Evolutionary conservation across 2,113 vertebrate species (phyloP).

Genomic region (Rhipidura dahli): DNA sequence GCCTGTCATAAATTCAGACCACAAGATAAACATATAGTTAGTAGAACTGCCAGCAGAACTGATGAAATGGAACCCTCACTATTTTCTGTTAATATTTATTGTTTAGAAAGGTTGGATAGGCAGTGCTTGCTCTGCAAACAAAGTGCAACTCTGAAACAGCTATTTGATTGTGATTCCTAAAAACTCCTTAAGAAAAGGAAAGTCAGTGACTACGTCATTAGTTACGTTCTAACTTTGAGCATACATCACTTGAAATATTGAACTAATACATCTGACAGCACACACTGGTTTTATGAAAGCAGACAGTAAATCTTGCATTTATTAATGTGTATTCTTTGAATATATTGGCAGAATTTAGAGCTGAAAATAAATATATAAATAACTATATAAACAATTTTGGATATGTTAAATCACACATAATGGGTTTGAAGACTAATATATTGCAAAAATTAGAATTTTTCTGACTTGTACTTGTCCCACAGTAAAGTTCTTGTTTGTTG

Average conservation of each 20-base stretch:
- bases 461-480: constrained; percentile 12
- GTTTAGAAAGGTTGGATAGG: constrained; percentile 20
- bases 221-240: constrained; percentile 31
- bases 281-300: constrained; percentile 21
- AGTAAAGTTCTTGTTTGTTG: constrained; percentile 16
- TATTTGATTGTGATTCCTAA: not conserved
- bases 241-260: not conserved
- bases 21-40: constrained; percentile 57
- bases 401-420: not conserved
- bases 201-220: not conserved
- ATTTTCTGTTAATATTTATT: constrained; percentile 26
- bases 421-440: not conserved
- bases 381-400: constrained; percentile 5
- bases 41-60: constrained; percentile 43
- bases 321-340: constrained; percentile 15
- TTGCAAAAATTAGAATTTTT: constrained; percentile 10
- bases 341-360: not conserved
- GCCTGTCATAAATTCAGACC: constrained; percentile 64
- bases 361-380: constrained; percentile 23
- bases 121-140: constrained; percentile 6
- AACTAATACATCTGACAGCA: constrained; percentile 4
- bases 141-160: constrained; percentile 29
- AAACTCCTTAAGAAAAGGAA: not conserved
- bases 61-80: constrained; percentile 17
- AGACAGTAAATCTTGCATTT: constrained; percentile 13